Conservation (phyloP, 1,140 invertebrate genomes). For the Rhopalosiphum padi region DNA sequence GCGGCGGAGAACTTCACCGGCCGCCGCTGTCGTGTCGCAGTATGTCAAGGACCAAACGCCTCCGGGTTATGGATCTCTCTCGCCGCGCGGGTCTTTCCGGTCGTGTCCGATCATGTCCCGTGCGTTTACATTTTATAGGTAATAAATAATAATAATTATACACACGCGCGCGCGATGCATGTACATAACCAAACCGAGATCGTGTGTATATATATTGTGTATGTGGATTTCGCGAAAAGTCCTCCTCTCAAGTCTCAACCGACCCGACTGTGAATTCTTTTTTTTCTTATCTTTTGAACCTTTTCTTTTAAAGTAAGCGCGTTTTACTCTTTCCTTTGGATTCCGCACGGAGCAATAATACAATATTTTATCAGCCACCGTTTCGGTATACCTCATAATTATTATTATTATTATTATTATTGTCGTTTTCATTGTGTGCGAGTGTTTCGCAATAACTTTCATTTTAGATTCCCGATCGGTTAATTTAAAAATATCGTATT, state of each 20-base stretch:
- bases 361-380: neutral
- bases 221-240: neutral
- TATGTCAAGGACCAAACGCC: constrained; percentile 42
- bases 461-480: constrained; percentile 39
- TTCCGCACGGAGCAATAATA: neutral
- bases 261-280: neutral
- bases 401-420: neutral
- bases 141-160: constrained; percentile 12
- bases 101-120: neutral
- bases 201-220: neutral
- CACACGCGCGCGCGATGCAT: neutral
- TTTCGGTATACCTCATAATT: neutral
- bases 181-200: neutral
- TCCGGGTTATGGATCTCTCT: constrained; percentile 40
- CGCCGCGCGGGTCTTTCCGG: constrained; percentile 26
- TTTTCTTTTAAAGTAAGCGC: neutral
- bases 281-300: neutral
- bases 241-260: neutral
- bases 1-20: neutral
- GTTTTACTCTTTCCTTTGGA: neutral
- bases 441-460: constrained; percentile 41
- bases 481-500: constrained; percentile 45
- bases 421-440: neutral
- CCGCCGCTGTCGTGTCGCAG: neutral
- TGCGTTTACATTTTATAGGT: neutral